phyloP scores from a whole-genome alignment of 2,113 vertebrate genomes.

The Nicator chloris region DNA sequence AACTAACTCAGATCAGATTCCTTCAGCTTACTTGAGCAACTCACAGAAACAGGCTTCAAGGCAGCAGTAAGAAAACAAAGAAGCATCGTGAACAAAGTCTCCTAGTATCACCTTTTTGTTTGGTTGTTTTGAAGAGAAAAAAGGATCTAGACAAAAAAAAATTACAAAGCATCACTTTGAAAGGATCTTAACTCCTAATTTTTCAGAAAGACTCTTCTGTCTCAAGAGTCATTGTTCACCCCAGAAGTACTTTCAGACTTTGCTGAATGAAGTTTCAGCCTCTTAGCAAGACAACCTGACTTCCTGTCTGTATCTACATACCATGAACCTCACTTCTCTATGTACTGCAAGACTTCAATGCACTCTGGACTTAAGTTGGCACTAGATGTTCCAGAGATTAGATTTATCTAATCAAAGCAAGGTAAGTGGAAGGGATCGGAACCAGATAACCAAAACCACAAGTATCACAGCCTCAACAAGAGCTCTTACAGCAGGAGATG shows the following conservation, averaged over 20 bases:
- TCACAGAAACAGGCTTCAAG: neutral
- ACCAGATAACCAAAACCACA: neutral
- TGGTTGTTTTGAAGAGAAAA: neutral
- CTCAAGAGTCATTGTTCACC: neutral
- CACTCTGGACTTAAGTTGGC: neutral
- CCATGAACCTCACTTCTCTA: neutral
- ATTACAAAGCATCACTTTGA: neutral
- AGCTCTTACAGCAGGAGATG: neutral
- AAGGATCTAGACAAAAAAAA: neutral
- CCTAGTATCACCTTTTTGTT: neutral
- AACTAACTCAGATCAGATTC: neutral
- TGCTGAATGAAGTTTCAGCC: neutral
- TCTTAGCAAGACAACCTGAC: neutral
- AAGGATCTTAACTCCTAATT: neutral
- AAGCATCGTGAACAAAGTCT: neutral
- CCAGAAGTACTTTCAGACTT: neutral
- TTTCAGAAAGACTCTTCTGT: neutral
- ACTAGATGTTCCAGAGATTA: neutral
- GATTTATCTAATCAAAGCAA: neutral
- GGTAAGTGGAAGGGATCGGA: neutral
- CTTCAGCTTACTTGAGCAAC: neutral
- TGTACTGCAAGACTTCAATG: neutral
- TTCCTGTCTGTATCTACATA: neutral
- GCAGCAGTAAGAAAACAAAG: neutral
- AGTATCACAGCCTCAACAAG: neutral